Evolutionary conservation across 2,797 vertebrate genomes (phyloP).

Genomic region (Falco rusticolus): DNA sequence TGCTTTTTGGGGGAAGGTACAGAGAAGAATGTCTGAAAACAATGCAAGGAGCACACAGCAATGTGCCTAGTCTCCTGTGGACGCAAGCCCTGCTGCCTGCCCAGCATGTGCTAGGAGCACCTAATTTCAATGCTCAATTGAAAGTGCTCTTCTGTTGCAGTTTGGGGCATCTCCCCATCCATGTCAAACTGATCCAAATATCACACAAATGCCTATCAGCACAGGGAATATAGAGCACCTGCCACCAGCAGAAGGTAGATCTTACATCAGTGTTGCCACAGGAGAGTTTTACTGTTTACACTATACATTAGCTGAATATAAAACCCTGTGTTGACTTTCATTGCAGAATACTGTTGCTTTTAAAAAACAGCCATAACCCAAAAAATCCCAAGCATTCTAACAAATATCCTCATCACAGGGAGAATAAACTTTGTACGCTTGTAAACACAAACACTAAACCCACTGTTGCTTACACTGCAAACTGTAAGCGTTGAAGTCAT

Average conservation of each 20-base stretch:
- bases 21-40: background rate
- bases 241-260: background rate
- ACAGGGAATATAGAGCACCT: background rate
- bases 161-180: background rate
- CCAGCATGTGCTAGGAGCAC: background rate
- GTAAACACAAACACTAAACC: background rate
- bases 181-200: background rate
- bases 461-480: background rate
- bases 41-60: background rate
- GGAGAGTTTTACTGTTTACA: background rate
- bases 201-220: background rate
- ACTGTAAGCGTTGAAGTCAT: background rate
- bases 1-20: background rate
- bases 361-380: background rate
- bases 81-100: background rate
- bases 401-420: background rate
- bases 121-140: accelerated
- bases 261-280: background rate
- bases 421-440: background rate
- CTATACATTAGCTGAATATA: accelerated
- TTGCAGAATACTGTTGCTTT: background rate
- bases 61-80: accelerated
- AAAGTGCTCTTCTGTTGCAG: background rate
- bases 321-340: background rate
- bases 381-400: background rate